Conservation (phyloP, 2,888 invertebrate species). For the Odontocerum albicorne region DNA sequence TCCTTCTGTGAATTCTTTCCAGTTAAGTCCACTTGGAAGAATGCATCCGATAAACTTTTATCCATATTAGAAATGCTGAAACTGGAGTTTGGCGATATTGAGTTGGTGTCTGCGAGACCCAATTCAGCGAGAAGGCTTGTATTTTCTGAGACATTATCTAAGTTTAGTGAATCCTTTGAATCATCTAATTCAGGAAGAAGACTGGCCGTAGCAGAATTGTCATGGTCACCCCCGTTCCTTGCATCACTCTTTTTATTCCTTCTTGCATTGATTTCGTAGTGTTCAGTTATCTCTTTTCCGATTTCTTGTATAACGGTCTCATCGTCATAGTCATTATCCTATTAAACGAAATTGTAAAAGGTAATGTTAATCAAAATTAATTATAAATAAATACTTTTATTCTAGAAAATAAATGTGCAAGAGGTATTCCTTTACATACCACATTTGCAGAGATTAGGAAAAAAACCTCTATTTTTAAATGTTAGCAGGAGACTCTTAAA, state of each 20-base stretch:
- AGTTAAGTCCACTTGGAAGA: constrained; percentile 30
- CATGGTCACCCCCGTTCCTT: constrained; percentile 37
- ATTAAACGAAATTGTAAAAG: constrained; percentile 15
- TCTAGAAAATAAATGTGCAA: no score
- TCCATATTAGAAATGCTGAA: constrained; percentile 17
- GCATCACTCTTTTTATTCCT: constrained; percentile 20
- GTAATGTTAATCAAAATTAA: no score
- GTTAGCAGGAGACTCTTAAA: no score
- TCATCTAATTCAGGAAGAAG: constrained; percentile 46
- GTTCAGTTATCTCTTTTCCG: constrained; percentile 53
- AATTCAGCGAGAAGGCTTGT: constrained; percentile 58
- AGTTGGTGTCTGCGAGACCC: constrained; percentile 55
- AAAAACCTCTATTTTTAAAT: no score
- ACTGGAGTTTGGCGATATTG: constrained; percentile 8
- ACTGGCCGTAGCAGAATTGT: constrained; percentile 47
- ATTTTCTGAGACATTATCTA: constrained; percentile 43
- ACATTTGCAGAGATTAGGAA: no score
- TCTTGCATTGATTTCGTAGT: constrained; percentile 46
- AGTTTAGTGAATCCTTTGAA: constrained; percentile 9
- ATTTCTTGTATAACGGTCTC: constrained; percentile 54
- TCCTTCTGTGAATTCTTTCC: constrained; percentile 5
- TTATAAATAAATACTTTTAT: no score
- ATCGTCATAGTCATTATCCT: constrained; percentile 58
- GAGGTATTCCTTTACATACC: no score
- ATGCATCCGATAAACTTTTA: constrained; percentile 14